Base-by-base conservation (phyloP, 1,140 invertebrate species). In the Drosophila miranda region DNA sequence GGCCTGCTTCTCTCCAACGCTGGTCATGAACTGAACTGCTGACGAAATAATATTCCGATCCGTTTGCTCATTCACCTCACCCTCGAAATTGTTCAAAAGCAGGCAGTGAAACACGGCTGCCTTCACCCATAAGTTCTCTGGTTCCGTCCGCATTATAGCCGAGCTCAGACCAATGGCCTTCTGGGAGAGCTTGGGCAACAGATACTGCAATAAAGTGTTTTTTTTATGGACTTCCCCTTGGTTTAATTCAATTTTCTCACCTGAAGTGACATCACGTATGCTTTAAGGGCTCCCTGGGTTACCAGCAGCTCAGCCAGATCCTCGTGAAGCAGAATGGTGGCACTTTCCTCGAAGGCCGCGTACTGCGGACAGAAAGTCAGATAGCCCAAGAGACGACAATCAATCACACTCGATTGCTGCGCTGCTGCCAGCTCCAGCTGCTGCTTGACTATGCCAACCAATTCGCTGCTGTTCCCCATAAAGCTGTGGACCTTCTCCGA, bases 31-130 rank as follows among this genome's bases (percentile, higher is more conserved):
- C 54, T 84, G 83, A 26, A 90, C 49, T 0, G 74, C 66, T 14
- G 77, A 69, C 3, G 48, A 57, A 45, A 90, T 84, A 21, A 90
- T 79, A 61, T 88, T 77, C 1, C 70, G 64, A 73, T 91, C 90
- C 3, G 59, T 55, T 42, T 79, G 56, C 21, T 84, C 75, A 59
- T 91, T 91, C 1, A 67, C 13, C 16, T 92, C 78, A 3, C 87
- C 51, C n/a, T 84, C 60, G 19, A 81, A 82, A 46, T 90, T 89
- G 26, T 90, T 89, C 3, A 91, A 86, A 5, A 91, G 19, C 1
- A 90, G 52, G 16, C 58, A 69, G 21, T 75, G 77, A 38, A 80
- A 84, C 3, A 88, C 57, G 3, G 80, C 69, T 16, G 83, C 79
- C 42, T 78, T 84, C 8, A 84, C 57, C 80, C 87, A 86, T 19